phyloP scores from a whole-genome alignment of 2,113 vertebrate species.

The Casuarius casuarius region DNA sequence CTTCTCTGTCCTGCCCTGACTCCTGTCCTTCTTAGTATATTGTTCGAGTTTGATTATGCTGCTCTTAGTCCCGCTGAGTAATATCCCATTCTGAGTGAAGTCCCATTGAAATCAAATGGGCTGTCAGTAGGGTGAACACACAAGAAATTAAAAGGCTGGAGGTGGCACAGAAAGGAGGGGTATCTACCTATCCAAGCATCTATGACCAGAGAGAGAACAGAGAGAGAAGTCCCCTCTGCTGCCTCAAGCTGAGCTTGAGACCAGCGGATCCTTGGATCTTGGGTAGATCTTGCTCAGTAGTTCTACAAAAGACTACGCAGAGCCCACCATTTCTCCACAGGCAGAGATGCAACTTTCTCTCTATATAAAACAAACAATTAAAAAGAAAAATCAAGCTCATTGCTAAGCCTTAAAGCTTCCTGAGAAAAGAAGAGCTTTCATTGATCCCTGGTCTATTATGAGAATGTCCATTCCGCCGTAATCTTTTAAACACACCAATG shows the following conservation, averaged over 20 bases:
- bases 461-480: constrained; percentile 43
- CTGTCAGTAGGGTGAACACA: not conserved
- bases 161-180: not conserved
- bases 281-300: not conserved
- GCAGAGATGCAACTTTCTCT: not conserved
- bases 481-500: constrained; percentile 52
- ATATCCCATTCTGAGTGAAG: not conserved
- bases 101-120: not conserved
- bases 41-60: not conserved
- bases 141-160: not conserved
- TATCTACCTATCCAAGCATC: not conserved
- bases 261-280: not conserved
- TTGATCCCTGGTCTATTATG: constrained; percentile 34
- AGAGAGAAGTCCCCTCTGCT: not conserved
- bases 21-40: not conserved
- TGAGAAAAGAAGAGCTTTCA: constrained; percentile 38
- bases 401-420: constrained; percentile 45
- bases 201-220: not conserved
- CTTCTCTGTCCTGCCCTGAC: not conserved
- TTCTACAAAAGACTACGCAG: not conserved
- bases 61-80: rapidly evolving
- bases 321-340: not conserved
- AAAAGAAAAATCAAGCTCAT: not conserved
- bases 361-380: constrained; percentile 2
- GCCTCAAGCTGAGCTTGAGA: not conserved